Percentiles rank a stretch among this genome's conserved stretches.
Conservation (phyloP, 2,888 invertebrate genomes). For the Gandaritis pyraliata region DNA sequence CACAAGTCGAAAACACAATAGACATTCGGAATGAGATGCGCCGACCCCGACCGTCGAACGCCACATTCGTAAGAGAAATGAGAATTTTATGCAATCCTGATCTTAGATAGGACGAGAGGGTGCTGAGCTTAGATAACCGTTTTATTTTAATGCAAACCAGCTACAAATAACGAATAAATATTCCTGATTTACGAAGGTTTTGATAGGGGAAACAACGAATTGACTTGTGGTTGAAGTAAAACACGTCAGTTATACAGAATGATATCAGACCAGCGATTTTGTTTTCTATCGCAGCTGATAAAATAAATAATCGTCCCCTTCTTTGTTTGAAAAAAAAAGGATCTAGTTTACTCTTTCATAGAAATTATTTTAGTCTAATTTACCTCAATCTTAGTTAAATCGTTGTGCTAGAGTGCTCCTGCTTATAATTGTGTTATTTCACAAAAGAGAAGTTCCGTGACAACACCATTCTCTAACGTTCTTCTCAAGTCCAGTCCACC, state of each 20-base stretch:
- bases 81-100: conserved; percentile 80
- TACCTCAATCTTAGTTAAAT: too few relatives aligned
- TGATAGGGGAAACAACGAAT: conserved; percentile 79
- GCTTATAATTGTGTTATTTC: too few relatives aligned
- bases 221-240: conserved; percentile 79
- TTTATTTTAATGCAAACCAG: conserved; percentile 83
- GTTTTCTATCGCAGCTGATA: conserved; percentile 44
- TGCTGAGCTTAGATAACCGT: conserved; percentile 77
- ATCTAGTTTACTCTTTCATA: too few relatives aligned
- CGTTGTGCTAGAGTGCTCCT: too few relatives aligned
- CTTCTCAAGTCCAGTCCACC: too few relatives aligned
- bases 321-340: too few relatives aligned
- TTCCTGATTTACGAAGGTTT: conserved; percentile 76
- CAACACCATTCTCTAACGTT: too few relatives aligned
- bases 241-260: conserved; percentile 42
- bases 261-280: conserved; percentile 57
- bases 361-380: too few relatives aligned
- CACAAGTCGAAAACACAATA: conserved; percentile 53
- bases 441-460: too few relatives aligned
- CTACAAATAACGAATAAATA: conserved; percentile 83
- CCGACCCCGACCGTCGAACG: conserved; percentile 63
- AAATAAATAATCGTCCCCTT: too few relatives aligned
- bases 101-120: conserved; percentile 80
- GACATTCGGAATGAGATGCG: conserved; percentile 70
- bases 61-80: conserved; percentile 75